Evolutionary conservation across 2,797 vertebrate genomes (phyloP), one percentile per base, ranked within the genome.

Genomic region (Todus mexicanus): DNA sequence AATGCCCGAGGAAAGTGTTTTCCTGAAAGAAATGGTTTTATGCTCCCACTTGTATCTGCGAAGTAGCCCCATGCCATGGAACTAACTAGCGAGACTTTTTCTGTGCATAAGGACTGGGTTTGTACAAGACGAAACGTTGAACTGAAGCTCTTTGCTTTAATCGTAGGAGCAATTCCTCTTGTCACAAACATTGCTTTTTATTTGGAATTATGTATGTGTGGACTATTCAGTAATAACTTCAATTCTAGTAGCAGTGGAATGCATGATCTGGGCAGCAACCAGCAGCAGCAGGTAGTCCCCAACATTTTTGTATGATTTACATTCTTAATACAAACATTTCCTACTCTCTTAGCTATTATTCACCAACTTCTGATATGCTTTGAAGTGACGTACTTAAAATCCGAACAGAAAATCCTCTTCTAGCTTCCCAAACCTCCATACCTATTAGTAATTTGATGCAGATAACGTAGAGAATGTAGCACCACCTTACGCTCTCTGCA

Each of bases 401-500:
- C 61, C 54, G 43, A 29, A 9, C 35, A 68, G 47, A n/a, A 54
- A 54, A 64, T 33, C 6, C 25, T 43, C 74, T 50, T 84, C 84
- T 56, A 40, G 10, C 15, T 63, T 89, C 65, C 17, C 11, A 23
- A 7, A 35, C 53, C 83, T 82, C 22, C 48, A 15, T 35, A 9
- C 18, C 29, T 78, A 95, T 84, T 96, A 88, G 85, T 81, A 92
- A 97, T 87, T 74, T 37, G 56, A 23, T 15, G 2, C n/a, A 54
- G 57, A 7, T 84, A 29, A 84, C 21, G 70, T 37, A 60, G 38
- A 73, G 71, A 47, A 75, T 59, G 13, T 56, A 96, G 97, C 97
- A 96, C 97, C 97, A 97, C 91, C 96, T 96, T 91, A 93, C 43
- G 96, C 63, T 64, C 38, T 53, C 21, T 85, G 25, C 88, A 84